Percentiles rank a stretch among this genome's conserved stretches.
phyloP scores from a whole-genome alignment of 2,888 invertebrate genomes.

The Holacanthella duospinosa region DNA sequence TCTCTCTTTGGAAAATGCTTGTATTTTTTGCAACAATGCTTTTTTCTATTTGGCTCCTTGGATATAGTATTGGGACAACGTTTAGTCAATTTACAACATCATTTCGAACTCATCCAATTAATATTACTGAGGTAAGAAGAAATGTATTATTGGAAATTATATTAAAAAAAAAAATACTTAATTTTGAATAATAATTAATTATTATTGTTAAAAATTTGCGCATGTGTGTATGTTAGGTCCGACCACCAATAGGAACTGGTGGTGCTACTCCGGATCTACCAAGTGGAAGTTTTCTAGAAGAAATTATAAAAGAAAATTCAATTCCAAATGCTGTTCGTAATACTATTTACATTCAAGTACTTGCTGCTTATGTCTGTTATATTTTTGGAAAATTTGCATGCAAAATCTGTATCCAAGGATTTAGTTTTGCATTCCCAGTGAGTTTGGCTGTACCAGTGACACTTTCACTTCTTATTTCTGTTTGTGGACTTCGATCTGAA shows the following conservation, averaged over 20 bases:
- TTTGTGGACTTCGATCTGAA: conserved; percentile 73
- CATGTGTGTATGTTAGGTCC: neutral
- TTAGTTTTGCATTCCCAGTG: conserved; percentile 93
- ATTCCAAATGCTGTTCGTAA: conserved; percentile 24
- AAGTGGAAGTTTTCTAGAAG: conserved; percentile 50
- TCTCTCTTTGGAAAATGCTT: conserved; percentile 82
- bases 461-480: conserved; percentile 73
- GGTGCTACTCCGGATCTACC: conserved; percentile 54
- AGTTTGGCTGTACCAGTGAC: conserved; percentile 83
- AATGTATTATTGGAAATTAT: no score
- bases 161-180: conserved; percentile 13
- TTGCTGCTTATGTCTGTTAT: conserved; percentile 76
- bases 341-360: conserved; percentile 57
- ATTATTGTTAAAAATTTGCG: no score
- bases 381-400: conserved; percentile 90
- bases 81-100: conserved; percentile 63
- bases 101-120: conserved; percentile 67
- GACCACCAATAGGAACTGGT: neutral
- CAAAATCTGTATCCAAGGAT: conserved; percentile 91
- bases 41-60: conserved; percentile 60
- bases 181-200: no score
- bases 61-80: conserved; percentile 64
- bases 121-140: conserved; percentile 58
- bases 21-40: conserved; percentile 66
- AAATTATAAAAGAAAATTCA: conserved; percentile 32